A percentile compares a stretch with the other conserved stretches of the same genome.
Evolutionary conservation across 2,113 vertebrate species (phyloP).

Genomic region (Dipodomys merriami): DNA sequence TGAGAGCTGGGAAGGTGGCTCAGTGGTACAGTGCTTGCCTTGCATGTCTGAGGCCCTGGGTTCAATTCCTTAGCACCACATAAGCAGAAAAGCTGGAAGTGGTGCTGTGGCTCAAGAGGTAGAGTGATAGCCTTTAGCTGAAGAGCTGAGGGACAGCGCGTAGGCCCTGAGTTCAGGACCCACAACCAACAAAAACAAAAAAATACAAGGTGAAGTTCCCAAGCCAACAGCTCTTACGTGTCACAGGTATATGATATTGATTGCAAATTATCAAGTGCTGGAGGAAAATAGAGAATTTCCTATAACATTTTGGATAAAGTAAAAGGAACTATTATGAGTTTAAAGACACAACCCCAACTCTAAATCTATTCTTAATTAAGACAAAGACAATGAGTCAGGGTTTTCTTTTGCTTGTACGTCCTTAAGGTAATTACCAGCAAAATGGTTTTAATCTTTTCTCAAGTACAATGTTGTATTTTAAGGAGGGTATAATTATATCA

Average conservation of each 20-base stretch:
- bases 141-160: too few relatives aligned
- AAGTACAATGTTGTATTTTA: background rate
- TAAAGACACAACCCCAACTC: background rate
- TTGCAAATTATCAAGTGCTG: background rate
- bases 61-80: too few relatives aligned
- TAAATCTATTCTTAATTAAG: conserved; percentile 31
- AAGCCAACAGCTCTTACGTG: background rate
- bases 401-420: conserved; percentile 7
- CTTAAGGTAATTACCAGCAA: background rate
- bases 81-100: too few relatives aligned
- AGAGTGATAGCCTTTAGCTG: too few relatives aligned
- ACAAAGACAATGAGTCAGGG: background rate
- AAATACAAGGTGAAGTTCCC: background rate
- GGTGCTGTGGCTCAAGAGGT: too few relatives aligned
- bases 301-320: background rate
- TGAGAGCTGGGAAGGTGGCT: too few relatives aligned
- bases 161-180: too few relatives aligned
- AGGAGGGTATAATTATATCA: background rate
- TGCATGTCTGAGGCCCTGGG: too few relatives aligned
- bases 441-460: conserved; percentile 1
- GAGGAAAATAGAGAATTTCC: background rate
- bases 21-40: too few relatives aligned
- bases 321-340: background rate
- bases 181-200: background rate
- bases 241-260: background rate